These are phyloP conservation scores for Troilus luridus DNA, from an alignment of 2,888 invertebrate species.

Conservation along the genomic window DNA sequence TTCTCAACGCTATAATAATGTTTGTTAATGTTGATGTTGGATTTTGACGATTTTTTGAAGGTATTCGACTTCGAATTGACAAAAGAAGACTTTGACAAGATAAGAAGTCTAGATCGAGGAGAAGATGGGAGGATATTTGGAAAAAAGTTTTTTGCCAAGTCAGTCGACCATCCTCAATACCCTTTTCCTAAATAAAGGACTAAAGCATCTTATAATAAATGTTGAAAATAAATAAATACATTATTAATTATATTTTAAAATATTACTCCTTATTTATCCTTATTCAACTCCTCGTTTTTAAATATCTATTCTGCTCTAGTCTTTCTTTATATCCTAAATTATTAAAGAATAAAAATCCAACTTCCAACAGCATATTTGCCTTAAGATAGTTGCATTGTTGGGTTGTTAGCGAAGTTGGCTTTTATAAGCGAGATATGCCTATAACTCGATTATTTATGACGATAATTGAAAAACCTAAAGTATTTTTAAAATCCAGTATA, in stretches of 20 bases:
- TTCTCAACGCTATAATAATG: background rate
- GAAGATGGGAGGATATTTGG: background rate
- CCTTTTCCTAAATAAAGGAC: background rate
- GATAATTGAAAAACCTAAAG: too few species aligned
- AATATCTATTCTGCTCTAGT: too few species aligned
- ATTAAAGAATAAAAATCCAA: too few species aligned
- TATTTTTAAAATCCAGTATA: too few species aligned
- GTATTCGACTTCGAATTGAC: conserved; percentile 76
- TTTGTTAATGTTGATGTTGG: background rate
- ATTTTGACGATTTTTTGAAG: conserved; percentile 59
- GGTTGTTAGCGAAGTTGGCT: too few species aligned
- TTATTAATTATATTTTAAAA: background rate
- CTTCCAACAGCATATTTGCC: too few species aligned
- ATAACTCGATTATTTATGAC: too few species aligned
- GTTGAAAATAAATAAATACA: background rate
- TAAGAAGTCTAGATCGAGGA: conserved; percentile 75
- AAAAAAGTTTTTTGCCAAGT: background rate
- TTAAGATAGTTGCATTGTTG: too few species aligned
- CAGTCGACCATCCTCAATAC: background rate
- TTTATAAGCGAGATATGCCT: too few species aligned
- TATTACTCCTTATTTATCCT: too few species aligned
- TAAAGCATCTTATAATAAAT: background rate
- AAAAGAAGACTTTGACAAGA: conserved; percentile 72
- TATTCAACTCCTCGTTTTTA: too few species aligned
- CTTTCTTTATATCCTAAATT: too few species aligned